Evolutionary conservation across 2,113 vertebrate genomes (phyloP).

Genomic region (human): DNA sequence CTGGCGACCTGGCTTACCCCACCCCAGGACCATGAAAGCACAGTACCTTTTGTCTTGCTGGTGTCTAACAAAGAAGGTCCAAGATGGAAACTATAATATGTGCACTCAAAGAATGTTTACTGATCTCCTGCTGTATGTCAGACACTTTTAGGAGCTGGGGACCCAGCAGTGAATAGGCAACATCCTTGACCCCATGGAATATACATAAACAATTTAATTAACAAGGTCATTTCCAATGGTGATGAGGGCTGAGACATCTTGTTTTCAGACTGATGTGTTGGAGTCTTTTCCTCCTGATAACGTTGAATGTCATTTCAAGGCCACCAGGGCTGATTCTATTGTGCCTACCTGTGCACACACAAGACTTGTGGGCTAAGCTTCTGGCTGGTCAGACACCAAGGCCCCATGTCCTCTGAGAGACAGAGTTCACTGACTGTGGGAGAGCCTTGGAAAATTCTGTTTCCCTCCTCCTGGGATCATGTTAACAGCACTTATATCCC

Average conservation of each 20-base stretch:
- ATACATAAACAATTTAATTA: not conserved
- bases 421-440: not conserved
- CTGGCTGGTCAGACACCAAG: not conserved
- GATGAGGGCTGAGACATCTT: not conserved
- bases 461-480: not conserved
- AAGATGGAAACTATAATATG: not conserved
- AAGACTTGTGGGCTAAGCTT: not conserved
- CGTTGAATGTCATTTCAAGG: not conserved
- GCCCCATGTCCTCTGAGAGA: not conserved
- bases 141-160: not conserved
- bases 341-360: not conserved
- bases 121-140: not conserved
- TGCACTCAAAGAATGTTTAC: not conserved
- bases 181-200: not conserved
- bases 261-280: not conserved
- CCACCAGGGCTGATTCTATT: not conserved
- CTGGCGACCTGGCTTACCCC: not conserved
- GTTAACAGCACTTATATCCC: constrained; percentile 19
- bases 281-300: not conserved
- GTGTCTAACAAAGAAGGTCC: not conserved
- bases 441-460: constrained; percentile 24
- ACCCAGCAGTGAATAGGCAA: not conserved
- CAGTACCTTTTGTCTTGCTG: not conserved
- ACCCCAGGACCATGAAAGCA: not conserved
- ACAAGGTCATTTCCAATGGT: not conserved